Conservation (phyloP, 2,797 vertebrate species). For the Rhodeus uyekii region DNA sequence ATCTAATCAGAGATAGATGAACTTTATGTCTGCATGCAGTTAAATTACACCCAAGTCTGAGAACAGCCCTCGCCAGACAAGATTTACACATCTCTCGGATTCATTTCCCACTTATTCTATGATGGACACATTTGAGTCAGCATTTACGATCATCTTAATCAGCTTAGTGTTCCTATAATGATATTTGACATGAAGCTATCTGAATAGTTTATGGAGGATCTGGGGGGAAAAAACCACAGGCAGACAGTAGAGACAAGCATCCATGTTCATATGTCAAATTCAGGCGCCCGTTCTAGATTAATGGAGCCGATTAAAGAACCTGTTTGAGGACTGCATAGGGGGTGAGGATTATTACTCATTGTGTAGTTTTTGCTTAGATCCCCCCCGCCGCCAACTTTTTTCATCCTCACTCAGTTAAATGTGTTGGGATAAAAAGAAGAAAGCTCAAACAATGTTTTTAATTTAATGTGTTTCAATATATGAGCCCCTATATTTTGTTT, state of each 20-base stretch:
- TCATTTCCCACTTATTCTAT: conserved; percentile 2
- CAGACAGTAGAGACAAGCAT: not conserved
- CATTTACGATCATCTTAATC: conserved; percentile 8
- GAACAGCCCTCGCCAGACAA: not conserved
- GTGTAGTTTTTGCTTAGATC: not conserved
- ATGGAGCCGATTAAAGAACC: conserved; percentile 9
- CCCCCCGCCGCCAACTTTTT: no score
- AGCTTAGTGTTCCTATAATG: not conserved
- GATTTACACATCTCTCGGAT: conserved; percentile 5
- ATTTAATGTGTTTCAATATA: no score
- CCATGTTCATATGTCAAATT: conserved; percentile 20
- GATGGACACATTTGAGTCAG: conserved; percentile 13
- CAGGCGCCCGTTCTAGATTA: not conserved
- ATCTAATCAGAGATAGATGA: conserved; percentile 5
- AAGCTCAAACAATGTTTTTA: not conserved
- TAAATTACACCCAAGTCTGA: conserved; percentile 16
- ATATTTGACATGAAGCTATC: not conserved
- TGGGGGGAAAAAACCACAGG: not conserved
- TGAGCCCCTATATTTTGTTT: no score
- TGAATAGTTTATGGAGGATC: conserved; percentile 6
- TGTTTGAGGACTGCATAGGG: not conserved
- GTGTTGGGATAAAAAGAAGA: no score
- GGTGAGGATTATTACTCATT: not conserved
- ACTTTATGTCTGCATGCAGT: conserved; percentile 21
- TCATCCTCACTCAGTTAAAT: not conserved